Conservation (phyloP, 2,888 invertebrate genomes). For the Gandaritis pyraliata region DNA sequence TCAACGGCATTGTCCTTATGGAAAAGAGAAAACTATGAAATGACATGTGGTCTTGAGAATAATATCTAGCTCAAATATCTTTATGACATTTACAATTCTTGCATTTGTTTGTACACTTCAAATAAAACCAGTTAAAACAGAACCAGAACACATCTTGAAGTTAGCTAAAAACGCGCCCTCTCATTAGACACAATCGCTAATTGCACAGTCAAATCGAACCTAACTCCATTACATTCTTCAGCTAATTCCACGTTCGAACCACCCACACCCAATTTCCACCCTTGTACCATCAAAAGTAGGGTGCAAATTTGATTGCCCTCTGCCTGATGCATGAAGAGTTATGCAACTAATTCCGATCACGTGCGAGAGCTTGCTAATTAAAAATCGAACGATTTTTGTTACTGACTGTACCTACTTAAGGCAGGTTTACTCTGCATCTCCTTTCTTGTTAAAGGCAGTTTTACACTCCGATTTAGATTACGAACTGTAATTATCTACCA, state of each 20-base stretch:
- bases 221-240: slow-evolving; percentile 71
- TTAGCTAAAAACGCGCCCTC: slow-evolving; percentile 47
- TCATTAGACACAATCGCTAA: slow-evolving; percentile 74
- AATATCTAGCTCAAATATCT: too few relatives aligned
- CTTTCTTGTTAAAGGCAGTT: slow-evolving; percentile 28
- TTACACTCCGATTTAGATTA: slow-evolving; percentile 22
- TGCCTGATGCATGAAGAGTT: slow-evolving; percentile 54
- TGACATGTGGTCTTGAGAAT: too few relatives aligned
- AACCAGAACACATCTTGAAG: slow-evolving; percentile 28
- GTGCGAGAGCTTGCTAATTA: slow-evolving; percentile 74
- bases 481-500: slow-evolving; percentile 19
- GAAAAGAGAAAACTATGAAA: too few relatives aligned
- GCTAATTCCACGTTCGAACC: slow-evolving; percentile 54
- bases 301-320: slow-evolving; percentile 13
- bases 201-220: slow-evolving; percentile 74
- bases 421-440: slow-evolving; percentile 7
- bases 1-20: too few relatives aligned
- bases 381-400: slow-evolving; percentile 82
- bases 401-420: slow-evolving; percentile 68
- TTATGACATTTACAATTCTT: too few relatives aligned
- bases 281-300: slow-evolving; percentile 10
- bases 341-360: slow-evolving; percentile 74
- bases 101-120: neutral
- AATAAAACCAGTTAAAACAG: neutral
- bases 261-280: slow-evolving; percentile 16